Conservation (phyloP, 2,797 vertebrate species). For the Schizopygopsis pylzovi region DNA sequence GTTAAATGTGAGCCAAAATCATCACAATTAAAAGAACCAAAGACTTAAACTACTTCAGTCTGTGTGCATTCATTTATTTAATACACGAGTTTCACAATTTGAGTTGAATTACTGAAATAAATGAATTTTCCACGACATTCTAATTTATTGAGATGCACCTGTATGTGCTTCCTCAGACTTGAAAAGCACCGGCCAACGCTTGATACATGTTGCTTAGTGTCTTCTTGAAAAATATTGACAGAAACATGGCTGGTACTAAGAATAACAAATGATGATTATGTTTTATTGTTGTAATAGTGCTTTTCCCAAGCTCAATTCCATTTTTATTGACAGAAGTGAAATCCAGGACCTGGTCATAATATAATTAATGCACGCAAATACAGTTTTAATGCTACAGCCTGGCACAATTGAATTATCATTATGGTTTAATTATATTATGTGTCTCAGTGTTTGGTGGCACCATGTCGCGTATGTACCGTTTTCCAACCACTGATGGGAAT, state of each 20-base stretch:
- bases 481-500: conserved; percentile 93
- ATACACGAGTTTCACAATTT: no score
- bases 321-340: conserved; percentile 22
- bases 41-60: no score
- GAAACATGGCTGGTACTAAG: not conserved
- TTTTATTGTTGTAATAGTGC: conserved; percentile 12
- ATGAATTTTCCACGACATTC: no score
- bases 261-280: conserved; percentile 7
- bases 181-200: not conserved
- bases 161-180: no score
- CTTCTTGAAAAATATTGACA: conserved; percentile 3
- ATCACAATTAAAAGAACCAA: no score
- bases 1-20: no score
- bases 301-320: conserved; percentile 1
- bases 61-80: no score
- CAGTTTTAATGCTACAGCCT: not conserved
- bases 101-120: no score
- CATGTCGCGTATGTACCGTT: conserved; percentile 97
- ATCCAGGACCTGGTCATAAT: not conserved
- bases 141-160: no score
- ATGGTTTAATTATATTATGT: conserved; percentile 6
- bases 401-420: conserved; percentile 18
- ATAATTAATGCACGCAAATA: not conserved
- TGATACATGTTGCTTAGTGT: conserved; percentile 3
- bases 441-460: conserved; percentile 91